Evolutionary conservation across 2,888 invertebrate genomes (phyloP), one percentile per base, ranked within the genome.

Genomic region (Epinotia ramella): DNA sequence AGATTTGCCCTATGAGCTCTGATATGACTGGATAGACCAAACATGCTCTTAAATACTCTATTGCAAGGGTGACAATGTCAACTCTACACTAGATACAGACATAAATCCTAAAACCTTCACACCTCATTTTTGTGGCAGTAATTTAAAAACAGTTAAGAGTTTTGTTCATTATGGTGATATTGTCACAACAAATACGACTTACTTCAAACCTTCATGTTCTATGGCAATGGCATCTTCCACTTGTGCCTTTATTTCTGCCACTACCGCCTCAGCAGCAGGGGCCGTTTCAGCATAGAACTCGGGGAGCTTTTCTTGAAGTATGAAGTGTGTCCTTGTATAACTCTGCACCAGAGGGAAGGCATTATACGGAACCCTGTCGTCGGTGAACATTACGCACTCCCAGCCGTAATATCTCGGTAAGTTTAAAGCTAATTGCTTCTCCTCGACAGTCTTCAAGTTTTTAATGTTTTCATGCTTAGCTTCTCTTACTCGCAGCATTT

Each of bases 321-420:
- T 94, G 49, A 97, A 92, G 85, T 97, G 96, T 5, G 97, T 98
- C 87, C 96, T 96, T 6, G 99, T 99, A 74, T 96, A 95, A 86
- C 96, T 96, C 84, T 98, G 97, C 59, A 96, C 95, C 72, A 97
- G 91, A 0, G 96, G 95, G 85, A 98, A 88, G 64, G 96, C 95
- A 88, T 97, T 96, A 82, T 97, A 98, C 0, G 96, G 96, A 33
- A 95, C 80, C 16, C 80, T 80, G 66, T 95, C 89, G 84, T 97
- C 97, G 2, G 91, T 87, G 4, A 98, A 85, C 82, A 95, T 89
- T 1, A 96, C 88, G 75, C 95, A 95, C 83, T 95, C 95, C 93
- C 96, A 98, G 1, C 98, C 98, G 87, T 97, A 98, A 87, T 96
- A 98, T 67, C 95, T 95, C 0, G 97, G 97, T 96, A 98, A 96